Evolutionary conservation across 2,113 vertebrate species (phyloP), one percentile per base, ranked within the genome.

Genomic region (Rhinopomastus cyanomelas): DNA sequence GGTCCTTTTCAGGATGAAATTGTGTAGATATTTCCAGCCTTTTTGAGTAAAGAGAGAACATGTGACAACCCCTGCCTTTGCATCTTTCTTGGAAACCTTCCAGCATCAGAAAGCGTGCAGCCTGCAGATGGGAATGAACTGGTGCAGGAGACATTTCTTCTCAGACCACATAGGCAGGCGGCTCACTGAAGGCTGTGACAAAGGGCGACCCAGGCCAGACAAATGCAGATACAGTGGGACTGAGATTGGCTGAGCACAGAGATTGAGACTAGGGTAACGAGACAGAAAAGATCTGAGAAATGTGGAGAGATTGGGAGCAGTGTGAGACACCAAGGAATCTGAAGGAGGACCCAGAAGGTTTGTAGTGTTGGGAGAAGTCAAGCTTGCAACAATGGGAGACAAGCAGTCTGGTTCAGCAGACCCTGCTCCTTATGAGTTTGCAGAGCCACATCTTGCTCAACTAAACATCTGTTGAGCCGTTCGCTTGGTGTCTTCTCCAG

Each of bases 31-130:
- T 52, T 27, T 27, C 78, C 49, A 67, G 29, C 16, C 34, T 71
- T 94, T 86, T 80, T 21, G 57, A 72, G 82, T 55, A 92, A 48
- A 0, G 7, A 83, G 23, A 16, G 48, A 60, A 30, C 39, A 55
- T 0, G 0, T 71, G 19, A 42, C 12, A 7, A 20, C 3, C 2
- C 4, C 5, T 81, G 20, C 46, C 16, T 9, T 19, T 20, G 46
- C 39, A 66, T 30, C 8, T 86, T 85, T 76, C 11, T 57, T 82
- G 53, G 30, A 81, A 23, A 56, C 25, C 29, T 61, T 65, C 44
- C 74, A 27, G 48, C n/a, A 81, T 51, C 26, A 89, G 34, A 55
- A 81, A 52, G 12, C 1, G 0, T 29, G 36, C 2, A 16, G 32
- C 34, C 23, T 59, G 14, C 37, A 81, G 65, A 53, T 34, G 22